Conservation (phyloP, 1,140 invertebrate species). For the Drosophila ercepeae region DNA sequence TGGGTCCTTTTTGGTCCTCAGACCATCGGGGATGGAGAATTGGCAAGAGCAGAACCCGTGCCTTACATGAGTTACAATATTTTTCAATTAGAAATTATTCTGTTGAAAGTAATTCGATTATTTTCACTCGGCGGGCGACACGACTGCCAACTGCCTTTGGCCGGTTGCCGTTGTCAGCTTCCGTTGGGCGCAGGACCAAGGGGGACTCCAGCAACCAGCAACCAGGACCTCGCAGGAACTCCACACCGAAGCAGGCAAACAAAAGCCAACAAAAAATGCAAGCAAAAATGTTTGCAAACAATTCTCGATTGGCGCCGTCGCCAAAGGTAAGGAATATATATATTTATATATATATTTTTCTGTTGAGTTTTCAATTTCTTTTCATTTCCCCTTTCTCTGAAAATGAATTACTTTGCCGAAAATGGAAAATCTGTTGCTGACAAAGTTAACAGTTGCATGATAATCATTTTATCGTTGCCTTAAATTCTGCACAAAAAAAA, state of each 20-base stretch:
- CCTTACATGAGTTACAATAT: conserved; percentile 81
- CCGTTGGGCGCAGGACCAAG: conserved; percentile 31
- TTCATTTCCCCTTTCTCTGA: conserved; percentile 28
- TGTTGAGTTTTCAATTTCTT: conserved; percentile 75
- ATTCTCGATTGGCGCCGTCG: conserved; percentile 65
- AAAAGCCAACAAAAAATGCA: conserved; percentile 49
- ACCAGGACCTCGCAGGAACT: conserved; percentile 11
- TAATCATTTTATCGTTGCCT: conserved; percentile 25
- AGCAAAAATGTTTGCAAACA: conserved; percentile 75
- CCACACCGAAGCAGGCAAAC: conserved; percentile 20
- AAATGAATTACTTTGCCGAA: conserved; percentile 54
- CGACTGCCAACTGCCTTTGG: conserved; percentile 45
- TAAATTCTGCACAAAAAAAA: too few relatives aligned
- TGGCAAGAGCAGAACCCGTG: conserved; percentile 22
- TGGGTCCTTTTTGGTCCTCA: conserved; percentile 24
- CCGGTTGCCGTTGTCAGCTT: conserved; percentile 51
- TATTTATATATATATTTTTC: conserved; percentile 32
- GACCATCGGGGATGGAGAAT: conserved; percentile 4
- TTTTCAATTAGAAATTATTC: conserved; percentile 84
- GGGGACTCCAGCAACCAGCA: conserved; percentile 1
- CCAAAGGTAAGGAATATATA: conserved; percentile 65
- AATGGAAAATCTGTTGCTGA: conserved; percentile 76
- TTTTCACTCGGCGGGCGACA: conserved; percentile 77
- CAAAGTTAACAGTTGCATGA: conserved; percentile 57
- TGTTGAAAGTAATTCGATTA: conserved; percentile 84